Conservation (phyloP, 2,797 vertebrate species). For the Acanthurus leucopareius region DNA sequence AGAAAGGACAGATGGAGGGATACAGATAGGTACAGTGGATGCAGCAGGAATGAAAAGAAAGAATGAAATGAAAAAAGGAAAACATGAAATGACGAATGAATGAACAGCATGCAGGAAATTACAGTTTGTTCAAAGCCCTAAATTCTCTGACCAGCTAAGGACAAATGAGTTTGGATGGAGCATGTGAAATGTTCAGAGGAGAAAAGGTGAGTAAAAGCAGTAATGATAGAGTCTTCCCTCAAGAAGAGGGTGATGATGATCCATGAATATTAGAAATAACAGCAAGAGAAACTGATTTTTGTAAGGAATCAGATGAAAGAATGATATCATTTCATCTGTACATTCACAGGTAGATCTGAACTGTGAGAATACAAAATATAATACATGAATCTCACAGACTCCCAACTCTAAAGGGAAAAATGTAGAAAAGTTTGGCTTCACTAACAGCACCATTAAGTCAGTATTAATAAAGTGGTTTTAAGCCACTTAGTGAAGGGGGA, state of each 20-base stretch:
- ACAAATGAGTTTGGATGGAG: slow-evolving; percentile 13
- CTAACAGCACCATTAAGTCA: no score
- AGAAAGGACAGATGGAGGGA: neutral
- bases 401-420: neutral
- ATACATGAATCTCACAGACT: neutral
- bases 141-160: slow-evolving; percentile 45
- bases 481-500: neutral
- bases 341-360: neutral
- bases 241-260: neutral
- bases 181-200: neutral
- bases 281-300: neutral
- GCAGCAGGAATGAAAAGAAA: neutral
- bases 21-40: no score
- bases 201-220: neutral
- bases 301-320: neutral
- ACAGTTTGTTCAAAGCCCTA: slow-evolving; percentile 60
- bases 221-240: neutral
- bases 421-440: neutral
- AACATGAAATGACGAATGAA: slow-evolving; percentile 75
- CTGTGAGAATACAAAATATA: no score
- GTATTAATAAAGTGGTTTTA: neutral
- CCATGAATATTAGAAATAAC: neutral
- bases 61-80: slow-evolving; percentile 55
- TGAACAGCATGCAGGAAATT: slow-evolving; percentile 53
- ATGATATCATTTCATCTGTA: neutral